phyloP scores from a whole-genome alignment of 2,113 vertebrate genomes.

The Cercopithecus mona region DNA sequence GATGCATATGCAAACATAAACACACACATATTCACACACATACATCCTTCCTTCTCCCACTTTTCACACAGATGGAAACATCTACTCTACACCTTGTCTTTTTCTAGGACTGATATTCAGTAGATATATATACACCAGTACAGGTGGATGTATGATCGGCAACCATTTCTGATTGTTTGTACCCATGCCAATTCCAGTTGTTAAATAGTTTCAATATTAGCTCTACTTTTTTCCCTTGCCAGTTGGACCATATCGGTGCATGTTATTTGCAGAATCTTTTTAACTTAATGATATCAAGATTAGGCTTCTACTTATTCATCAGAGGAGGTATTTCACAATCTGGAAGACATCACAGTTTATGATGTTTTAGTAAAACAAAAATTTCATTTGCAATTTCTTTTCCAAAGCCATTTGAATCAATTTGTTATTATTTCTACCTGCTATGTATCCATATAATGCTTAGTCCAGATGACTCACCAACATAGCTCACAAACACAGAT shows the following conservation, averaged over 20 bases:
- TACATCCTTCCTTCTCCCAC: neutral
- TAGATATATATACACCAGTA: neutral
- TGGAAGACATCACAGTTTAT: neutral
- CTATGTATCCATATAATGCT: neutral
- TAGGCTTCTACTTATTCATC: neutral
- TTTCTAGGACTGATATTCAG: neutral
- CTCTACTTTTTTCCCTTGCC: neutral
- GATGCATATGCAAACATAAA: neutral
- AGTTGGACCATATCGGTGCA: neutral
- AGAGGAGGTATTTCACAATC: neutral
- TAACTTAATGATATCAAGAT: constrained; percentile 5
- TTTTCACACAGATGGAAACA: neutral
- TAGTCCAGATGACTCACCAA: neutral
- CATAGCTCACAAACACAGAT: neutral
- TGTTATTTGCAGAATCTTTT: neutral
- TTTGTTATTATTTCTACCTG: neutral
- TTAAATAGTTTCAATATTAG: constrained; percentile 4
- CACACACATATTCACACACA: neutral
- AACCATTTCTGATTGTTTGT: neutral
- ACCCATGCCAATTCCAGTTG: neutral
- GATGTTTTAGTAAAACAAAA: constrained; percentile 26
- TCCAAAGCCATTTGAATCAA: neutral
- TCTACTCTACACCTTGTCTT: neutral
- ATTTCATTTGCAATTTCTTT: neutral
- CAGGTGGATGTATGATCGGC: neutral